Evolutionary conservation across 1,140 invertebrate genomes (phyloP).

Genomic region (Caenorhabditis elegans): WBcel235 BX284606.5:1393501-1394000

Average conservation of each 20-base stretch:
- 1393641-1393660: too few species aligned
- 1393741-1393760: not conserved
- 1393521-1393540: too few species aligned
- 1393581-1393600: too few species aligned
- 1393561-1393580: too few species aligned
- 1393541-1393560: too few species aligned
- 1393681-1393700: not conserved
- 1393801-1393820: not conserved
- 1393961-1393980: not conserved
- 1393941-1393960: not conserved
- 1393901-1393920: not conserved
- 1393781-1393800: not conserved
- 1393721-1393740: not conserved
- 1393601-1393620: too few species aligned
- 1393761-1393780: not conserved
- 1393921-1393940: not conserved
- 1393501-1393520: too few species aligned
- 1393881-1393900: conserved; percentile 16
- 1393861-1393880: not conserved
- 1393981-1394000: too few species aligned
- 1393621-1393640: too few species aligned
- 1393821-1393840: too few species aligned
- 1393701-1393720: not conserved
- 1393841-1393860: not conserved
- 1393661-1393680: conserved; percentile 1